Base-by-base conservation (phyloP, 1,140 invertebrate species). In the Lethocerus indicus region DNA sequence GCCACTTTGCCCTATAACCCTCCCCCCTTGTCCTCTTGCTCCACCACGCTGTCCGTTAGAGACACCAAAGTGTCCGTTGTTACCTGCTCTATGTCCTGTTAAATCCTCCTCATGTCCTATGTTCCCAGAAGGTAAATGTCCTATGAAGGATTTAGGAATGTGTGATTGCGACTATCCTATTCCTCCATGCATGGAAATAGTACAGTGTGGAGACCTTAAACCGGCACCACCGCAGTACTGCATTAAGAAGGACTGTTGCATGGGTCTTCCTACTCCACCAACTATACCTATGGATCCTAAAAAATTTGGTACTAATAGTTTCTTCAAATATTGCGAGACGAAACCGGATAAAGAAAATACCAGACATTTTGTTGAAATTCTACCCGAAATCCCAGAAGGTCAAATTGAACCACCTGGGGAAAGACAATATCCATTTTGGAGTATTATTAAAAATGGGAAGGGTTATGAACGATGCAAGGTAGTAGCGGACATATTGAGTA, bases 141-240 rank as follows among this genome's bases (percentile, higher is more conserved):
- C 41, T 7, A 20, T 43, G 41, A 25, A 43, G 7, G 41, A 43
- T 16, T 6, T 43, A 23, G 23, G 23, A 43, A 20, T 24, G 21
- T 43, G 41, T 25, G 41, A 43, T 24, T 43, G 41, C 26, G 16
- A 20, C 20, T 43, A 43, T 23, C 41, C 41, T 43, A 25, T 43
- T 4, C 41, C 41, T 21, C 21, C 41, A 13, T 43, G 41, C 41
- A 43, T 43, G 41, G 5, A 14, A 13, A 25, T 24, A 13, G 12
- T 24, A 4, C 23, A 23, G 6, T 13, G 9, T 4, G 16, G 6
- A 9, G 21, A 43, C 7, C 21, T 6, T 16, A 20, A 4, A 23
- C 41, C 41, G 9, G 5, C 41, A 7, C 41, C 41, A 23, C 16
- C 16, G 12, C 41, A 43, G 21, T 43, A 43, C 16, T 43, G 41